phyloP scores from a whole-genome alignment of 2,797 vertebrate genomes.

The Acrossocheilus wenchowensis region DNA sequence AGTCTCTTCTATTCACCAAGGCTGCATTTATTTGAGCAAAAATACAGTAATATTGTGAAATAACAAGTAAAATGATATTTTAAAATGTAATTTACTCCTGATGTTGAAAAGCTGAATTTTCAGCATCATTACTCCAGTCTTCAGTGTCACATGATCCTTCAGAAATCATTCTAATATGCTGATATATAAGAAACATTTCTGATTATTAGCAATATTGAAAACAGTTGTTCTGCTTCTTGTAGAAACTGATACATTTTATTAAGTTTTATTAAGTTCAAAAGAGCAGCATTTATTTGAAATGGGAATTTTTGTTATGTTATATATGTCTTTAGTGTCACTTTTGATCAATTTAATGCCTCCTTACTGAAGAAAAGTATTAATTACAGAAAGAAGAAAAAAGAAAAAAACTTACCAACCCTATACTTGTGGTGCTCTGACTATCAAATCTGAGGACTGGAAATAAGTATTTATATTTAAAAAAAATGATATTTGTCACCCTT shows the following conservation, averaged over 20 bases:
- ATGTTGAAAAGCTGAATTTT: background rate
- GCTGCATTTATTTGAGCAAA: background rate
- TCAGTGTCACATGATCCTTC: background rate
- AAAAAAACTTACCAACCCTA: background rate
- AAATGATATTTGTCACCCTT: rapidly evolving
- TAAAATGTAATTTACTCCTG: too few species aligned
- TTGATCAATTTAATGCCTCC: background rate
- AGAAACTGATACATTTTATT: background rate
- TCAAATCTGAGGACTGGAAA: background rate
- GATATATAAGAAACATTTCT: background rate
- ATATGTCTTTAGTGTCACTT: background rate
- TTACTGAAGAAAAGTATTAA: background rate
- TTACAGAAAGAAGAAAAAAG: background rate
- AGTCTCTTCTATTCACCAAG: background rate
- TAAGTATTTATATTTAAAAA: background rate
- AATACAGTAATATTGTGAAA: background rate
- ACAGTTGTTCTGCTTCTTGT: background rate
- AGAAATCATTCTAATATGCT: background rate
- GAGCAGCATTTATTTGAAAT: background rate
- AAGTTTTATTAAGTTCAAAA: background rate
- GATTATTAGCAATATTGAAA: background rate
- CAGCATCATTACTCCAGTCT: background rate
- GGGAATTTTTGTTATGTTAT: background rate
- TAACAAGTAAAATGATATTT: background rate
- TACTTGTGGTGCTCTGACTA: background rate